phyloP scores from a whole-genome alignment of 2,113 vertebrate genomes.

The Eudorcas thomsonii region DNA sequence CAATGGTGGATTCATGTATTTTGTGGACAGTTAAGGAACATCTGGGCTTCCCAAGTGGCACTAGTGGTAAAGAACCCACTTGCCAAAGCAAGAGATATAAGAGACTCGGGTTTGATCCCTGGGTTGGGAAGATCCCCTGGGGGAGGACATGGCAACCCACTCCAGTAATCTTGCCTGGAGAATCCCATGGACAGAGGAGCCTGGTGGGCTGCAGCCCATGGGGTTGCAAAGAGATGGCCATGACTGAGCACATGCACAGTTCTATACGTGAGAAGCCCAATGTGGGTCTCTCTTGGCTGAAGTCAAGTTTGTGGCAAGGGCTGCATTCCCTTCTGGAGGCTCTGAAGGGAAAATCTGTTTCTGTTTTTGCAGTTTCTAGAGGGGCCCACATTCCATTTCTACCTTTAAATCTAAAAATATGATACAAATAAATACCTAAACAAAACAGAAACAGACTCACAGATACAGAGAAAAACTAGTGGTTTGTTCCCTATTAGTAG shows the following conservation, averaged over 20 bases:
- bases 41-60: neutral
- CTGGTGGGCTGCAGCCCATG: neutral
- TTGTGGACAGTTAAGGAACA: neutral
- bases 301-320: neutral
- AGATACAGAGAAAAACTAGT: neutral
- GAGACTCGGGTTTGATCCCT: neutral
- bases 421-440: neutral
- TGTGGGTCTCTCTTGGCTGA: neutral
- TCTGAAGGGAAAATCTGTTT: neutral
- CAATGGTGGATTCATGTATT: neutral
- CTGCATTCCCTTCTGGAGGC: neutral
- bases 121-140: neutral
- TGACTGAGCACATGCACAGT: neutral
- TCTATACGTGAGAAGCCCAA: neutral
- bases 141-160: neutral
- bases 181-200: neutral
- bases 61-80: neutral
- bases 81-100: neutral
- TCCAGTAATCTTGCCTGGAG: neutral
- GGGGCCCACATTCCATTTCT: neutral
- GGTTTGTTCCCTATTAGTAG: neutral
- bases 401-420: neutral
- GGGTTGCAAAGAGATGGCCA: neutral
- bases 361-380: neutral
- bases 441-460: neutral